Base-by-base conservation (phyloP, 2,797 vertebrate genomes). In the Oreochromis grahami region DNA sequence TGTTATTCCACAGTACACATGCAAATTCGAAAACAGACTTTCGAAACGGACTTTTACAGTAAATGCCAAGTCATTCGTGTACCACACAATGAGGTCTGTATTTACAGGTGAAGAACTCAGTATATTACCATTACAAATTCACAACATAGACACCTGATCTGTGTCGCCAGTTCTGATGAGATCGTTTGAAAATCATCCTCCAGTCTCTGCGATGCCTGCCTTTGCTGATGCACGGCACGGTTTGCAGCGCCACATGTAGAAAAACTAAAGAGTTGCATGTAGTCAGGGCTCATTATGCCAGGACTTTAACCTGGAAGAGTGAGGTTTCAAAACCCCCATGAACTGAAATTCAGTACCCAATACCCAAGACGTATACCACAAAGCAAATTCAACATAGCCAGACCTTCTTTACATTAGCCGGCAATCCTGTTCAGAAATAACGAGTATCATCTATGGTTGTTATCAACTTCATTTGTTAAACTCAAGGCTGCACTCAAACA, bases 381-480 rank as follows among this genome's bases (percentile, higher is more conserved):
- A 48, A 48, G 45, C 45, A 48, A 48, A 45, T 45, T 15, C 43
- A 45, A 14, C 43, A 45, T 6, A 45, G 14, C 13, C 43, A 45
- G 13, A 15, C 43, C 15, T 45, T 45, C 43, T 45, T 45, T 45
- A 45, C 48, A 50, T 50, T 50, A 19, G 48, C 17, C 19, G 17
- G 8, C 48, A 51, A 51, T 8, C 48, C 8, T 8, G 19, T 19
- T 48, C 17, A 51, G 17, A 51, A 51, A 51, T 19, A 51, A 51
- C 6, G 8, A 51, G 17, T 8, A 51, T 51, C 19, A 7, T 45
- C 43, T 14, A 15, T 15, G 4, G 45, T 19, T 19, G 48, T 50
- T 19, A 50, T 19, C 48, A 50, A 41, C 11, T 68, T 38, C n/a
- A 68, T 41, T 68, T 68, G 32, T n/a, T 60, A 63, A 63, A 58